Evolutionary conservation across 2,888 invertebrate species (phyloP), one percentile per base, ranked within the genome.

Genomic region (Lithosia quadra): DNA sequence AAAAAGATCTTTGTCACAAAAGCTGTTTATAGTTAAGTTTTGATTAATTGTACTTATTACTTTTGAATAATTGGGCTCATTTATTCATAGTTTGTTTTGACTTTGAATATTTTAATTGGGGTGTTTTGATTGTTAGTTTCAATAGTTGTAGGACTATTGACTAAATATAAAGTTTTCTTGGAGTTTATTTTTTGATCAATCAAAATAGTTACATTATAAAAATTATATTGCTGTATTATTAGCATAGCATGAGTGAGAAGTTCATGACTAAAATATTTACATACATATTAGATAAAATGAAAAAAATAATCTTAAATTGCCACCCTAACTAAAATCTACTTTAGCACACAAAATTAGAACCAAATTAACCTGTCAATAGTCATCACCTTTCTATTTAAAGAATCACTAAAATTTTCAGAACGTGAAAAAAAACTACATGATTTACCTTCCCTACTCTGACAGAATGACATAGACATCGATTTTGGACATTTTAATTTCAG

Each of bases 401-500:
- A 67, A 79, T 76, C 79, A 71, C 74, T 80, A 85, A 77, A 70
- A 72, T 77, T 78, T 68, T 64, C 66, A 56, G 69, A 73, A 72
- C 75, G 49, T 58, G 49, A 39, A 74, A 90, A 91, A 91, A 90
- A 89, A 86, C 87, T 79, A 76, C 75, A 86, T 90, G 91, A 93
- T 86, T 86, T 84, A 93, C 88, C 78, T 77, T 78, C 81, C 80
- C 3, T 76, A 70, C 78, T 75, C 69, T 79, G 86, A 84, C 87
- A 86, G 79, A 76, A 53, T 88, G 94, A 94, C 94, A 90, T 81
- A 70, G 76, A 90, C 93, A 92, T 91, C 86, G 91, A 92, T 92
- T 90, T 90, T 86, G 84, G 93, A 94, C 94, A 89, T 90, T 91
- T 93, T 93, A 94, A 94, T 94, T 94, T 93, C 90, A 90, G 92